Conservation (phyloP, 2,797 vertebrate genomes). For the Bryconaethiops microstoma region DNA sequence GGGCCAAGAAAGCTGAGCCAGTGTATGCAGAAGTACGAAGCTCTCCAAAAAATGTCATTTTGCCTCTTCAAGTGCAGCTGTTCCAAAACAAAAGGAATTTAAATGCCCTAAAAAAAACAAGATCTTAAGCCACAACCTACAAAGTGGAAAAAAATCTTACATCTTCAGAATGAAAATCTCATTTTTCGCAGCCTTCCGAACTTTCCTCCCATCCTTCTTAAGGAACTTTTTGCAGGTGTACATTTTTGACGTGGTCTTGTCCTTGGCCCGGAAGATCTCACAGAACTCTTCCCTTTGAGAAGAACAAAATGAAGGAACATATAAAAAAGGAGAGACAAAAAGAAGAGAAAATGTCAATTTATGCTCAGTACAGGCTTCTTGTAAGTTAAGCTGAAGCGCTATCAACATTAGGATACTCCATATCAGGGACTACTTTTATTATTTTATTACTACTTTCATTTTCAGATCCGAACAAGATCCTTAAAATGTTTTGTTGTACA, state of each 20-base stretch:
- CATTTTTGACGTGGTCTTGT: slow-evolving; percentile 92
- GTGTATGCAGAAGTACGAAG: background rate
- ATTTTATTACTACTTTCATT: too few relatives aligned
- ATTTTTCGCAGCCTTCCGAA: slow-evolving; percentile 96
- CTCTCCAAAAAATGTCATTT: slow-evolving; percentile 3
- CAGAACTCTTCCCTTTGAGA: slow-evolving; percentile 93
- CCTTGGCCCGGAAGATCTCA: slow-evolving; percentile 97
- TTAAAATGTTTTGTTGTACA: too few relatives aligned
- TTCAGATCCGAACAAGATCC: too few relatives aligned
- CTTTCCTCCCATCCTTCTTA: slow-evolving; percentile 95
- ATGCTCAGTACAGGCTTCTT: too few relatives aligned
- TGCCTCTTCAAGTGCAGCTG: background rate
- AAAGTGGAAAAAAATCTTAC: slow-evolving; percentile 68
- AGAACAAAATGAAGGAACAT: background rate
- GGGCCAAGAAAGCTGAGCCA: background rate
- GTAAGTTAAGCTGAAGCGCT: too few relatives aligned
- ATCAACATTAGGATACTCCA: too few relatives aligned
- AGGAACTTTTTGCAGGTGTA: slow-evolving; percentile 98
- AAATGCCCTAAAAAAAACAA: background rate
- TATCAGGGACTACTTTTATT: too few relatives aligned
- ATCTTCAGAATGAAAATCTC: slow-evolving; percentile 98
- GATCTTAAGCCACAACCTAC: too few relatives aligned
- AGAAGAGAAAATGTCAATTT: too few relatives aligned
- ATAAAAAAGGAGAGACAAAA: too few relatives aligned
- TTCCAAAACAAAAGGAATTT: background rate